phyloP scores from a whole-genome alignment of 2,888 invertebrate species.

The Blastobasis adustella region DNA sequence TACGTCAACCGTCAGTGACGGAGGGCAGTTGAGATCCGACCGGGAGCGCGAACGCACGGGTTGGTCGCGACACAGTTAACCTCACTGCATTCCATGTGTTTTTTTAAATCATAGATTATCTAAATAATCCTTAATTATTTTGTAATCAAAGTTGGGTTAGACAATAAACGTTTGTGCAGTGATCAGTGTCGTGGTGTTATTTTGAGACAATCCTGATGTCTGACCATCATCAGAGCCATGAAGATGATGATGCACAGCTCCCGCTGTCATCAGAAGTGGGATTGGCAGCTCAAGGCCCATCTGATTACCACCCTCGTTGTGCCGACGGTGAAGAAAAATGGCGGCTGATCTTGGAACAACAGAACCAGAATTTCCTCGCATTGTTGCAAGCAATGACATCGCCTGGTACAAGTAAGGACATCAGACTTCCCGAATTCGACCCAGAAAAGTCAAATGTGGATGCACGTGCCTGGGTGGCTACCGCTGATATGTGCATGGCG shows the following conservation, averaged over 20 bases:
- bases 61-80: too few species aligned
- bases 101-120: too few species aligned
- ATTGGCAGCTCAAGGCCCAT: neutral
- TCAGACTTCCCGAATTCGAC: neutral
- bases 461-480: neutral
- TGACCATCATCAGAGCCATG: neutral
- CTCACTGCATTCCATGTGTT: too few species aligned
- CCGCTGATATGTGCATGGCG: constrained; percentile 7
- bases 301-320: neutral
- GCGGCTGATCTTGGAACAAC: neutral
- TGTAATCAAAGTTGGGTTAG: too few species aligned
- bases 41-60: too few species aligned
- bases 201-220: too few species aligned
- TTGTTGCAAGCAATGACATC: neutral
- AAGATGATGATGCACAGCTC: neutral
- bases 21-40: too few species aligned
- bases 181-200: too few species aligned
- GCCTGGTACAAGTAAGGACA: neutral
- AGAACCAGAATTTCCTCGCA: neutral
- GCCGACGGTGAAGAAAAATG: neutral
- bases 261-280: neutral
- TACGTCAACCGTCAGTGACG: too few species aligned
- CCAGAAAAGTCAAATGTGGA: neutral
- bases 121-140: too few species aligned
- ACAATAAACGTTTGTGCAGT: too few species aligned